Evolutionary conservation across 1,140 invertebrate genomes (phyloP).

Genomic region (Adoxophyes honmai): DNA sequence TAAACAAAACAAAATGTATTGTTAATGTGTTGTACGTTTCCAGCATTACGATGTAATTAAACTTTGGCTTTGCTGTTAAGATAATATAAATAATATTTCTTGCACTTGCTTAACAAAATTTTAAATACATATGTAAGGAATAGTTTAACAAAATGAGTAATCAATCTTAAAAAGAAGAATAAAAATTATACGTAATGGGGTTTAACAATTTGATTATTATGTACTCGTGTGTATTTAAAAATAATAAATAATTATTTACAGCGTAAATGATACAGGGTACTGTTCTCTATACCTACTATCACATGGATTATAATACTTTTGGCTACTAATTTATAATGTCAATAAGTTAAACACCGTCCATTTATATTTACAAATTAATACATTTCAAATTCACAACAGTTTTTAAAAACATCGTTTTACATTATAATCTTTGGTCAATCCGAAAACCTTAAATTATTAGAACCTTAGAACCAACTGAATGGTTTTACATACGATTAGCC

Average conservation of each 20-base stretch:
- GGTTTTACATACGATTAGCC: conserved; percentile 1
- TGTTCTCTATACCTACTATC: conserved; percentile 62
- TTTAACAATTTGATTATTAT: no score
- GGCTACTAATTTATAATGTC: conserved; percentile 39
- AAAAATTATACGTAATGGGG: no score
- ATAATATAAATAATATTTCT: no score
- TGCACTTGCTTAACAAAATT: no score
- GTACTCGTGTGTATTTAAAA: neutral
- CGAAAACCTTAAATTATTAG: conserved; percentile 20
- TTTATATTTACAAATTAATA: conserved; percentile 42
- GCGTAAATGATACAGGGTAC: neutral
- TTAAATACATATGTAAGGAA: no score
- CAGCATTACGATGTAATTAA: no score
- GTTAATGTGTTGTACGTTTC: no score
- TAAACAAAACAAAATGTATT: no score
- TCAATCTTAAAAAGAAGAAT: no score
- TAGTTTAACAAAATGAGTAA: no score
- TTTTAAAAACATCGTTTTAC: conserved; percentile 40
- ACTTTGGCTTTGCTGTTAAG: no score
- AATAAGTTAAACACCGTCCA: conserved; percentile 41
- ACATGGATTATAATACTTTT: conserved; percentile 68
- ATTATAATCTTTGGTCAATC: conserved; percentile 63
- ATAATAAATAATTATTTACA: neutral
- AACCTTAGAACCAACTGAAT: conserved; percentile 12
- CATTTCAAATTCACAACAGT: conserved; percentile 53